A percentile compares a stretch with the other conserved stretches of the same genome.
Conservation (phyloP, 2,888 invertebrate genomes). For the Phengaris alcon region DNA sequence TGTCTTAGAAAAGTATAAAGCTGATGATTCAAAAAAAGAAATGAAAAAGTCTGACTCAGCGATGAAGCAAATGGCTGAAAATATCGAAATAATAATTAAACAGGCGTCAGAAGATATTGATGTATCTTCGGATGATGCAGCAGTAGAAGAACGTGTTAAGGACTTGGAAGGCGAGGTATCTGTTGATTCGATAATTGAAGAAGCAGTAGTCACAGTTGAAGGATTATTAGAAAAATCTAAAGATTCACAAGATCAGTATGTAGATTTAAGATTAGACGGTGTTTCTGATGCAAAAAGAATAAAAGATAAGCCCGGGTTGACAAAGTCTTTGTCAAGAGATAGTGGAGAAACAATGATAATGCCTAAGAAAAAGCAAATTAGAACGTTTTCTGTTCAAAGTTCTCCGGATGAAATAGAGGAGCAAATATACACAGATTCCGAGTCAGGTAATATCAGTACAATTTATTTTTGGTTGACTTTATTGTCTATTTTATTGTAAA, state of each 20-base stretch:
- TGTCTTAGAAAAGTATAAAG: slow-evolving; percentile 41
- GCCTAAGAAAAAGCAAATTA: slow-evolving; percentile 71
- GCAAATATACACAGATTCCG: slow-evolving; percentile 76
- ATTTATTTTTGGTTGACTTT: background rate
- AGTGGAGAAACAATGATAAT: slow-evolving; percentile 71
- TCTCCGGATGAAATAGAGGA: slow-evolving; percentile 77
- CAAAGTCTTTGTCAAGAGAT: slow-evolving; percentile 72
- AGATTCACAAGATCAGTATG: slow-evolving; percentile 51
- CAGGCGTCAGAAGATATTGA: slow-evolving; percentile 74
- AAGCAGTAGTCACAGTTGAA: slow-evolving; percentile 69
- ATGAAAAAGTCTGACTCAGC: slow-evolving; percentile 73
- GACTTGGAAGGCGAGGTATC: slow-evolving; percentile 59
- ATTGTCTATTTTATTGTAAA: too few relatives aligned
- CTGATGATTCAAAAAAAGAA: slow-evolving; percentile 46
- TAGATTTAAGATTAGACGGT: slow-evolving; percentile 55
- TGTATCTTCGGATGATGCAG: slow-evolving; percentile 62
- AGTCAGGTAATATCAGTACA: slow-evolving; percentile 59
- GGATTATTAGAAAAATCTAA: slow-evolving; percentile 56
- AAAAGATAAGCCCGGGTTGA: slow-evolving; percentile 65
- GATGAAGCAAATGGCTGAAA: slow-evolving; percentile 76
- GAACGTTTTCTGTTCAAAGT: slow-evolving; percentile 76
- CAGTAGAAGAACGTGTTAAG: slow-evolving; percentile 45
- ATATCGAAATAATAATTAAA: slow-evolving; percentile 74
- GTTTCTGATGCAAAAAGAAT: slow-evolving; percentile 54
- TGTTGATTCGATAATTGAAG: slow-evolving; percentile 71